phyloP scores from a whole-genome alignment of 2,797 vertebrate species.

The Austrolebias charrua region DNA sequence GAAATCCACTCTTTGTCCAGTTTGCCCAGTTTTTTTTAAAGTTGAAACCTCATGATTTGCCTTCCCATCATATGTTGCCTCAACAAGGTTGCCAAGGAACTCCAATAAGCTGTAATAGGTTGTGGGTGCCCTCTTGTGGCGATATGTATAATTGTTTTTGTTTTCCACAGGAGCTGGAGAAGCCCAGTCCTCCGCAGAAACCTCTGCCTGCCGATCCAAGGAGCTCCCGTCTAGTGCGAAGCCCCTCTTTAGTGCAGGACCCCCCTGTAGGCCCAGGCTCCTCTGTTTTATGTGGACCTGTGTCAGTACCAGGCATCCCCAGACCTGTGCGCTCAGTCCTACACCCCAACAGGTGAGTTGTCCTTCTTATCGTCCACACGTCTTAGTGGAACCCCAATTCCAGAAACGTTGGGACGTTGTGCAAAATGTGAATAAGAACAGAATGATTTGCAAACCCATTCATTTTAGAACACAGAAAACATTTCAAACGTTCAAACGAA shows the following conservation, averaged over 20 bases:
- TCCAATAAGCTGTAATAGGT: neutral
- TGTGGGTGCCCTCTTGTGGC: constrained; percentile 71
- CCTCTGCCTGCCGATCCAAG: constrained; percentile 92
- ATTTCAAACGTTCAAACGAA: too few relatives aligned
- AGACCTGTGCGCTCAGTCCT: constrained; percentile 61
- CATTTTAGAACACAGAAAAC: too few relatives aligned
- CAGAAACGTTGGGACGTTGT: too few relatives aligned
- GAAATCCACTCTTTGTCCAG: too few relatives aligned
- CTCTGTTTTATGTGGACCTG: constrained; percentile 40
- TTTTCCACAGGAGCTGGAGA: constrained; percentile 79
- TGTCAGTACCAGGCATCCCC: constrained; percentile 22
- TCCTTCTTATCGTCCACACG: neutral
- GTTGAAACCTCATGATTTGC: constrained; percentile 71
- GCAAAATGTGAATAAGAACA: too few relatives aligned
- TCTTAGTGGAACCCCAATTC: neutral
- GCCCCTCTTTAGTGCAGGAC: constrained; percentile 41
- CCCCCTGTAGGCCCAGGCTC: constrained; percentile 20
- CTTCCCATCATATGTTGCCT: constrained; percentile 31
- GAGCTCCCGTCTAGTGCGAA: constrained; percentile 53
- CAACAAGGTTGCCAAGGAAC: neutral
- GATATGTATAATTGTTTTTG: constrained; percentile 1
- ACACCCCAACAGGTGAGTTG: constrained; percentile 82
- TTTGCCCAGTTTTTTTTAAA: constrained; percentile 45
- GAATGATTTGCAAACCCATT: too few relatives aligned
- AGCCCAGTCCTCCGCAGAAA: constrained; percentile 92